Evolutionary conservation across 2,113 vertebrate species (phyloP).

Genomic region (Marmota monax): DNA sequence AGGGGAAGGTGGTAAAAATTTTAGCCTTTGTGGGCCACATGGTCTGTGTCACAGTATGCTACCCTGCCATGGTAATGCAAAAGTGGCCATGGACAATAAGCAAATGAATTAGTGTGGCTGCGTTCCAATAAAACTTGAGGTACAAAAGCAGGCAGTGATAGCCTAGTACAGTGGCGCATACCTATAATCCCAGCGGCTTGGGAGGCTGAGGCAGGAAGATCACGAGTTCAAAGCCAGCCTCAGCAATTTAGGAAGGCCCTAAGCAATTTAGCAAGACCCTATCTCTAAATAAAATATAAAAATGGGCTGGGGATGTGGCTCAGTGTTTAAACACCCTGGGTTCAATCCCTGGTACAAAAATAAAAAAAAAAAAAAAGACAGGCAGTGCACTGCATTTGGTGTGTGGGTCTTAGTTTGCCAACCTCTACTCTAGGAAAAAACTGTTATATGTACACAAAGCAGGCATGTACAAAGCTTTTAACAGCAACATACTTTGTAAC

Average conservation of each 20-base stretch:
- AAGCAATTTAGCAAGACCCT: too few species aligned
- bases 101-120: neutral
- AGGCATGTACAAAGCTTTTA: conserved; percentile 16
- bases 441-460: neutral
- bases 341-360: too few species aligned
- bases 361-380: too few species aligned
- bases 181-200: too few species aligned
- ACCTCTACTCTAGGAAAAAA: neutral
- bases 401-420: neutral
- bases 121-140: neutral
- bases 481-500: neutral
- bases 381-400: too few species aligned
- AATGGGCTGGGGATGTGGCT: too few species aligned
- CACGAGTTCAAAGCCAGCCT: too few species aligned
- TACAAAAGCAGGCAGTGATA: neutral
- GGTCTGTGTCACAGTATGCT: neutral
- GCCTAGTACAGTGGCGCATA: too few species aligned
- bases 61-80: neutral
- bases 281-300: too few species aligned
- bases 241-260: too few species aligned
- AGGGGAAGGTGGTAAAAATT: neutral
- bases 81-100: neutral
- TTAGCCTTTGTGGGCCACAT: neutral
- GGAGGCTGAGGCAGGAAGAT: too few species aligned
- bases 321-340: too few species aligned